phyloP scores from a whole-genome alignment of 2,888 invertebrate species.

The Notocelia uddmanniana region DNA sequence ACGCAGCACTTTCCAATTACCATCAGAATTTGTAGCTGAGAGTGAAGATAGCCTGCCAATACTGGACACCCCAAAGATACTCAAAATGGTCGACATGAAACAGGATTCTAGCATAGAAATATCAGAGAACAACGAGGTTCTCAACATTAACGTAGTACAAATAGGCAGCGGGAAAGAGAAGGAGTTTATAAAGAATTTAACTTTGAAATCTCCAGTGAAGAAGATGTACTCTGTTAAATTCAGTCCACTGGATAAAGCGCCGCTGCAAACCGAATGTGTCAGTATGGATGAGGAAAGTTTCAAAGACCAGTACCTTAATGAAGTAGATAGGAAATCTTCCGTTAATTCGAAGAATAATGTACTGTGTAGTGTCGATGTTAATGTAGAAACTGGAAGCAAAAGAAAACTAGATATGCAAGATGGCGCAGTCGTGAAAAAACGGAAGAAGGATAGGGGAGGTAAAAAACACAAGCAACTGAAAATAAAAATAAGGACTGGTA shows the following conservation, averaged over 20 bases:
- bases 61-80: constrained; percentile 61
- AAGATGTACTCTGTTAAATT: constrained; percentile 62
- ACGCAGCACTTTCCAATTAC: constrained; percentile 55
- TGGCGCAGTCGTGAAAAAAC: background rate
- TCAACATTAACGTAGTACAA: constrained; percentile 65
- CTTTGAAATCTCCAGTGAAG: constrained; percentile 50
- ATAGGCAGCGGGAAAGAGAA: constrained; percentile 48
- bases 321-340: constrained; percentile 55
- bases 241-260: constrained; percentile 61
- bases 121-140: constrained; percentile 61
- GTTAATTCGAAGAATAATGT: background rate
- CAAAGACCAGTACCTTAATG: constrained; percentile 69
- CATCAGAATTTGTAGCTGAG: constrained; percentile 58
- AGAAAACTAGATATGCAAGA: constrained; percentile 19
- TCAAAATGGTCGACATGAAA: constrained; percentile 62
- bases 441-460: constrained; percentile 14
- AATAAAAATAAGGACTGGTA: background rate
- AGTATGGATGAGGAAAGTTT: constrained; percentile 72
- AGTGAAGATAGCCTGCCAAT: constrained; percentile 52
- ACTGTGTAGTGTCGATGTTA: background rate
- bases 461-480: constrained; percentile 30
- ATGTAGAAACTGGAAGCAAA: background rate
- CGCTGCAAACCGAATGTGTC: constrained; percentile 52
- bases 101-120: constrained; percentile 70
- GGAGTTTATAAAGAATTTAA: constrained; percentile 42